phyloP scores from a whole-genome alignment of 2,113 vertebrate species.

The Oncorhynchus kisutch region DNA sequence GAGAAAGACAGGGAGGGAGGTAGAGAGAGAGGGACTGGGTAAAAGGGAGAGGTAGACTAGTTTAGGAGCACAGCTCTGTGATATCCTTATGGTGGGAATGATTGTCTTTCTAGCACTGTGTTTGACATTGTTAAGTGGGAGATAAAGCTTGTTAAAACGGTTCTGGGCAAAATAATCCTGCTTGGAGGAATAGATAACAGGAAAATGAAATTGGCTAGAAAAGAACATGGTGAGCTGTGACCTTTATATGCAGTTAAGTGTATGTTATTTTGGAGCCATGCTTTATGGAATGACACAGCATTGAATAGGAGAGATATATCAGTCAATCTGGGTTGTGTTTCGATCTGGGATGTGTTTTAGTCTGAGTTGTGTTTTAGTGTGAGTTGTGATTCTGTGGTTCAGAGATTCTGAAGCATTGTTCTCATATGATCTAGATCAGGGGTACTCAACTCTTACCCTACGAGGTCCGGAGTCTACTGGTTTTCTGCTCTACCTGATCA shows the following conservation, averaged over 20 bases:
- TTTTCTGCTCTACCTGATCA: no score
- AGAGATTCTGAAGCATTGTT: background rate
- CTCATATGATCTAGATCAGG: background rate
- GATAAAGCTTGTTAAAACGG: background rate
- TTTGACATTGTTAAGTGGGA: conserved; percentile 18
- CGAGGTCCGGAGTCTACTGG: no score
- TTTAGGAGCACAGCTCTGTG: conserved; percentile 7
- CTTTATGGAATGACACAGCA: background rate
- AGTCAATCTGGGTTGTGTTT: background rate
- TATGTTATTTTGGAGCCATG: background rate
- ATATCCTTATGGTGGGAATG: conserved; percentile 12
- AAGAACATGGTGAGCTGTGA: background rate
- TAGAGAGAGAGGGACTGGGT: background rate
- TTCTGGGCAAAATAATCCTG: background rate
- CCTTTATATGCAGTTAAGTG: background rate
- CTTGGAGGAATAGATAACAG: background rate
- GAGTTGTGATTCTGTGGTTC: background rate
- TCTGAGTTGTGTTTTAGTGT: background rate
- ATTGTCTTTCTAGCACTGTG: conserved; percentile 13
- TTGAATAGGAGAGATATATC: background rate
- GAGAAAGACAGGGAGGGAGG: background rate
- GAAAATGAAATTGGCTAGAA: background rate
- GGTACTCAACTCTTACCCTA: no score
- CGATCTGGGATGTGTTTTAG: background rate
- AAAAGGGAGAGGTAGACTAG: background rate